Base-by-base conservation (phyloP, 2,113 vertebrate species). In the Ailurus styani region DNA sequence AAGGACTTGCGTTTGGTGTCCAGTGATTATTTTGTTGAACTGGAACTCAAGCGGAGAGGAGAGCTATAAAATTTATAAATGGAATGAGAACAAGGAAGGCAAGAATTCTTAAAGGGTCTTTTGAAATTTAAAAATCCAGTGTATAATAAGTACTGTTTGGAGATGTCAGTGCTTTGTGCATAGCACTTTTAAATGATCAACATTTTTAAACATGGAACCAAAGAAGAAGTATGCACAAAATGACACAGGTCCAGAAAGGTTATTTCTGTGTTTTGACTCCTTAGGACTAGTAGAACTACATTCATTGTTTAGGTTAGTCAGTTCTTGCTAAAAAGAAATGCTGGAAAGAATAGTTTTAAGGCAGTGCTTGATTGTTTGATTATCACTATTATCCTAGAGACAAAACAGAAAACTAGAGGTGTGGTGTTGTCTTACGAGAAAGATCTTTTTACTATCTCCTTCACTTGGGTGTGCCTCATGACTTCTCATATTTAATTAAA, bases 261-360 rank as follows among this genome's bases (percentile, higher is more conserved):
- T 68, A 57, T 87, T 64, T 97, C 92, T 90, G 29, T 42, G 82
- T 95, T 92, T 86, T 64, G 20, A 97, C 83, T 83, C 31, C 27
- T 60, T 60, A 78, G 68, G 50, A 89, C 27, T 68, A 73, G 14
- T 83, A 87, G 45, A 92, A 91, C 37, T 78, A 20, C 75, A 47
- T 66, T 27, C 40, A 34, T 75, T 75, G 25, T 92, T 93, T 55
- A 55, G 34, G 31, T n/a, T 90, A 66, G 54, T 31, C 12, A 27
- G 10, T 72, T 94, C n/a, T 95, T 81, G 75, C 10, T 86, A 82
- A 82, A 64, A 94, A 85, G 45, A 47, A 84, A 20, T 37, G 31
- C 62, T 60, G 12, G 57, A 57, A 52, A 96, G 60, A 87, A 55
- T 40, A 88, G 25, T 68, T 86, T 72, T 62, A 90, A 81, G n/a